Conservation (phyloP, 2,797 vertebrate species). For the Melanitta fusca region DNA sequence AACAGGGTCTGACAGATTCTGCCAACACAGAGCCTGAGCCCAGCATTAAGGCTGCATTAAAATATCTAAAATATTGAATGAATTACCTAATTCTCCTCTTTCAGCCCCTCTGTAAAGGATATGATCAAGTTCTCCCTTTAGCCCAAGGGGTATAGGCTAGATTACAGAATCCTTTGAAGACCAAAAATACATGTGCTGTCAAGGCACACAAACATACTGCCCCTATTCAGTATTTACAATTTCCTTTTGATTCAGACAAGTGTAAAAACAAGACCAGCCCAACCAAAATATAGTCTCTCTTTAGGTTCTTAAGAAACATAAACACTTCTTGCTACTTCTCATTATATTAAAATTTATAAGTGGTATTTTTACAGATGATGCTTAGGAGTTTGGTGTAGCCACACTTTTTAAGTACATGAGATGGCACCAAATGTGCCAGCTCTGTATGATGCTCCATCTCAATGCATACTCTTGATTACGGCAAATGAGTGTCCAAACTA, state of each 20-base stretch:
- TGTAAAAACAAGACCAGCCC: background rate
- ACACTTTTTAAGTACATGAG: background rate
- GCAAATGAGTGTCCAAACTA: background rate
- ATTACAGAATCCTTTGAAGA: background rate
- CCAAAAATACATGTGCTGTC: background rate
- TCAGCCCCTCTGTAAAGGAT: background rate
- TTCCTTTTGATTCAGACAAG: background rate
- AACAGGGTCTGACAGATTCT: background rate
- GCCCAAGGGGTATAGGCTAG: background rate
- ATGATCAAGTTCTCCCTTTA: background rate
- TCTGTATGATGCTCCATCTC: background rate
- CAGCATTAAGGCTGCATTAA: background rate
- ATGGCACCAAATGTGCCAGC: background rate
- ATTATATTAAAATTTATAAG: background rate
- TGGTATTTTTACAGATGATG: fast-evolving
- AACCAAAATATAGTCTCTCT: background rate
- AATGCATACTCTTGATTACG: background rate
- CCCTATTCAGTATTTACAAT: background rate
- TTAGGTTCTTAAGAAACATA: background rate
- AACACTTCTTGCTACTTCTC: background rate
- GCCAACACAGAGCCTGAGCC: background rate
- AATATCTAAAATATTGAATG: background rate
- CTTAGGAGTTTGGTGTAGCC: background rate
- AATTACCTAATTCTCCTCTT: background rate
- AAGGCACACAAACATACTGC: background rate